Evolutionary conservation across 2,888 invertebrate genomes (phyloP).

Genomic region (Pristionchus fissidentatus): DNA sequence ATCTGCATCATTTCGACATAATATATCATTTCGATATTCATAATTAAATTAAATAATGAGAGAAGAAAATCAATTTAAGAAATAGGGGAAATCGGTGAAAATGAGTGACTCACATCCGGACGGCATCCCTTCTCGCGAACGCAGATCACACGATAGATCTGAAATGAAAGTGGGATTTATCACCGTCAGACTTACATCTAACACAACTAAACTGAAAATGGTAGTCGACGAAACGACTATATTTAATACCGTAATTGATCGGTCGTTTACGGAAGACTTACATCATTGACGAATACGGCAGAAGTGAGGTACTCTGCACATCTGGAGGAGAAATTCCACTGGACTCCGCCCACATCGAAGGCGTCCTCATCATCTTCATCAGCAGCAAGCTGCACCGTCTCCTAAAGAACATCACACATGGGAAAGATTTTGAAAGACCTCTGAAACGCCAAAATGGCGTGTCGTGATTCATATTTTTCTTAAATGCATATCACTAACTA

Average conservation of each 20-base stretch:
- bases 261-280: background rate
- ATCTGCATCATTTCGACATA: background rate
- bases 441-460: too few species aligned
- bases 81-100: too few species aligned
- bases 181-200: background rate
- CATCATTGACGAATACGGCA: constrained; percentile 29
- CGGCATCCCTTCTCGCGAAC: constrained; percentile 25
- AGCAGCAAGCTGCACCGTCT: background rate
- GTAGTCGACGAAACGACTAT: background rate
- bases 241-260: background rate
- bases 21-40: background rate
- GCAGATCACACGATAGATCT: constrained; percentile 38
- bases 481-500: too few species aligned
- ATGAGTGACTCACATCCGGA: constrained; percentile 20
- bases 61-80: background rate
- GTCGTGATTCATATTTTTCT: too few species aligned
- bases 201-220: background rate
- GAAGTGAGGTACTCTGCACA: constrained; percentile 44
- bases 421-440: too few species aligned
- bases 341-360: constrained; percentile 40
- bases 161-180: background rate
- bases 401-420: too few species aligned
- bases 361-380: background rate
- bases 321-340: constrained; percentile 48
- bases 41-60: too few species aligned